These are phyloP conservation scores for Synergus gifuensis DNA, from an alignment of 2,888 invertebrate species.

Conservation along the genomic window DNA sequence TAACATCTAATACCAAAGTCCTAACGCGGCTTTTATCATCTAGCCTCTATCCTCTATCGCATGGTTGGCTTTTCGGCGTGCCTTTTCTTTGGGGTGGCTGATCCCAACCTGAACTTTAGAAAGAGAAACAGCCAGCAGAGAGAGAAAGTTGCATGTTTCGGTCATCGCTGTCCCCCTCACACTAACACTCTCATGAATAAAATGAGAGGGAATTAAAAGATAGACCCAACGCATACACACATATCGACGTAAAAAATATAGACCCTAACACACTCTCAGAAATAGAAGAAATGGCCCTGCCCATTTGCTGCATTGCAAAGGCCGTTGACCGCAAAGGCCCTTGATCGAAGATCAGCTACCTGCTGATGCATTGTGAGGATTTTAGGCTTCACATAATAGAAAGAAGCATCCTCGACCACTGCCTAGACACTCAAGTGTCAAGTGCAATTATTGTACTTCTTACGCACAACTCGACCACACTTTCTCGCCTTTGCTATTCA, in stretches of 20 bases:
- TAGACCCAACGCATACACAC: neutral
- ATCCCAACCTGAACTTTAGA: slow-evolving; percentile 5
- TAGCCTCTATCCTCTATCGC: neutral
- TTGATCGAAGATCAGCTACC: neutral
- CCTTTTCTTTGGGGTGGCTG: slow-evolving; percentile 17
- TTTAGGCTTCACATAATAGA: neutral
- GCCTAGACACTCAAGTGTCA: slow-evolving; percentile 4
- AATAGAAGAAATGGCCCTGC: neutral
- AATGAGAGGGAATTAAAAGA: slow-evolving; percentile 12
- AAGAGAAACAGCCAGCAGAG: neutral
- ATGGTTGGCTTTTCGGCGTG: slow-evolving; percentile 1
- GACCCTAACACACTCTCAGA: neutral
- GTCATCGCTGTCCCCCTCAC: neutral
- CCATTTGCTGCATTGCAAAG: slow-evolving; percentile 22
- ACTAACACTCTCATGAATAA: slow-evolving; percentile 2
- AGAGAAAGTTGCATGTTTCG: slow-evolving; percentile 4
- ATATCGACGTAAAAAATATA: neutral
- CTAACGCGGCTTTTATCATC: slow-evolving; percentile 5
- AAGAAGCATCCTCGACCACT: neutral
- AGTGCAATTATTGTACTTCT: slow-evolving; percentile 3
- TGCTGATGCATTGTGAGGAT: slow-evolving; percentile 12
- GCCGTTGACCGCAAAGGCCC: slow-evolving; percentile 21
- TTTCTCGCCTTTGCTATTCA: slow-evolving; percentile 5
- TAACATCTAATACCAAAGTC: neutral
- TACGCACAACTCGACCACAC: neutral